phyloP scores from a whole-genome alignment of 2,797 vertebrate species.

The Anomalospiza imberbis region DNA sequence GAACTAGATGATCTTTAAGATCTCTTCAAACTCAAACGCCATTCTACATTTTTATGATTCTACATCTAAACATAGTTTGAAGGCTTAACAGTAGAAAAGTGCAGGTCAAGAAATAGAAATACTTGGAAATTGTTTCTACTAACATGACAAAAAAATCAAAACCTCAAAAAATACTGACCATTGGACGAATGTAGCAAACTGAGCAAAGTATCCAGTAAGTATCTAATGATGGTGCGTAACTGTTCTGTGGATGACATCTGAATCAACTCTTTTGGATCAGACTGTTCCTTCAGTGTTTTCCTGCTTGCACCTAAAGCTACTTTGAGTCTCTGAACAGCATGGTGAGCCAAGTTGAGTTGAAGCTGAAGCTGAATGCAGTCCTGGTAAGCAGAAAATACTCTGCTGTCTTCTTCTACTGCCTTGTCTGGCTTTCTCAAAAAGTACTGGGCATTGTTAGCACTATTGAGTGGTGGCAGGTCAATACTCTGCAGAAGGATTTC shows the following conservation, averaged over 20 bases:
- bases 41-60: background rate
- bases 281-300: conserved; percentile 75
- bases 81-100: background rate
- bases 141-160: background rate
- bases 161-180: conserved; percentile 75
- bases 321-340: conserved; percentile 91
- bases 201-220: conserved; percentile 95
- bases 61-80: background rate
- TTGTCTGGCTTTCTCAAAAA: conserved; percentile 97
- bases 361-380: conserved; percentile 98
- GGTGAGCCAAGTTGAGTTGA: conserved; percentile 95
- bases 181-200: conserved; percentile 95
- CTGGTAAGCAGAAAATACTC: conserved; percentile 97
- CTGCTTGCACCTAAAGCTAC: conserved; percentile 91
- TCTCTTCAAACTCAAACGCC: background rate
- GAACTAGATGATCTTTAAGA: background rate
- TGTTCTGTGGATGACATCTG: conserved; percentile 95
- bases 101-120: background rate
- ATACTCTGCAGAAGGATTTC: conserved; percentile 97
- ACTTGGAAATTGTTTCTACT: background rate
- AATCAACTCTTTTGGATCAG: conserved; percentile 83
- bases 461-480: conserved; percentile 96
- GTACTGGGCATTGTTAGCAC: conserved; percentile 98
- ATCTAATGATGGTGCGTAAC: conserved; percentile 94
- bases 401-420: conserved; percentile 95